Evolutionary conservation across 1,140 invertebrate genomes (phyloP), one percentile per base, ranked within the genome.

Genomic region (Phocides pigmalion): DNA sequence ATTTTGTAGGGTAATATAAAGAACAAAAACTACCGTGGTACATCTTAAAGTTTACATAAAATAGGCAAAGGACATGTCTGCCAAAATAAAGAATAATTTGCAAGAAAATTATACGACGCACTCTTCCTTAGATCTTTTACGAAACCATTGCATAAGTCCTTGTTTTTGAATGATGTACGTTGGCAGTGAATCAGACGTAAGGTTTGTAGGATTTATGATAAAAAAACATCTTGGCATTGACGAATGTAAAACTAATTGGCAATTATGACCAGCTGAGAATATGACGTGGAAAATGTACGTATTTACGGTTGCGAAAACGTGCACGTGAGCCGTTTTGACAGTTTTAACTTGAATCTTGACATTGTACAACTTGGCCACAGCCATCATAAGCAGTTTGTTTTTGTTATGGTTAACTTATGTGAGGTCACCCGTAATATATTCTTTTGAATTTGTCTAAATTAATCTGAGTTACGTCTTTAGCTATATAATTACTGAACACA

Each of bases 101-200:
- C n/a, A n/a, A n/a, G n/a, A n/a, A n/a, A n/a, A n/a, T n/a, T n/a
- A n/a, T n/a, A n/a, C n/a, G n/a, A n/a, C n/a, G n/a, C n/a, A n/a
- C n/a, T n/a, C n/a, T n/a, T n/a, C n/a, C n/a, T n/a, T n/a, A n/a
- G n/a, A n/a, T n/a, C n/a, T n/a, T n/a, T n/a, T n/a, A 75, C 74
- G 70, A 71, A 66, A 76, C 67, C 73, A 79, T 84, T 88, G 82
- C 79, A 86, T 86, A 84, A 88, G 80, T 63, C 70, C 62, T 74
- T 78, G 76, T 71, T 74, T 76, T 73, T 63, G 74, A 63, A 66
- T 50, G 73, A 59, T 65, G 51, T 68, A 64, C 70, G 73, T 72
- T 70, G 68, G 68, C 67, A 74, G 54, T 76, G 76, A 83, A 63
- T 77, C 70, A 75, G 69, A 70, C 69, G 46, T 76, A 47, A 64